Evolutionary conservation across 1,140 invertebrate genomes (phyloP).

Genomic region (Leptopilina boulardi): DNA sequence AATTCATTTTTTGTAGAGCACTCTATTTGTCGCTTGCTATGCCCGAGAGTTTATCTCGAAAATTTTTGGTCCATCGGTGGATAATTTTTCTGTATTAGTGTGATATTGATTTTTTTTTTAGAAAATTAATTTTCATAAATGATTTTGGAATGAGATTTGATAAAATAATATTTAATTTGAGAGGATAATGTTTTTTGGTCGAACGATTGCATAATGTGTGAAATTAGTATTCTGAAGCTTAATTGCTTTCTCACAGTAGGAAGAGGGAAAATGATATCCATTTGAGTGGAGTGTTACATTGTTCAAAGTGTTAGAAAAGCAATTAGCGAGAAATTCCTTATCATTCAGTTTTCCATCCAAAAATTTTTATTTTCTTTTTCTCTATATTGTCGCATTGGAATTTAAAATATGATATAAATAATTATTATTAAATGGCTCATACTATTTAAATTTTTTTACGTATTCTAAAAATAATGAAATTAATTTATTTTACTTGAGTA

Average conservation of each 20-base stretch:
- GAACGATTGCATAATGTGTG: not conserved
- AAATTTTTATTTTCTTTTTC: too few relatives aligned
- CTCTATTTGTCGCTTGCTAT: too few relatives aligned
- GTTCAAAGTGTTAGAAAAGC: conserved; percentile 42
- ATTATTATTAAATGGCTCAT: too few relatives aligned
- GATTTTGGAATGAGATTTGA: not conserved
- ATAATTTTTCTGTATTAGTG: not conserved
- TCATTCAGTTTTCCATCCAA: conserved; percentile 35
- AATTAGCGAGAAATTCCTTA: conserved; percentile 55
- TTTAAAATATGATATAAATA: too few relatives aligned
- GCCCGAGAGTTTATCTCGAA: too few relatives aligned
- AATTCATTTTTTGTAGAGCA: too few relatives aligned
- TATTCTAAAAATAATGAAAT: too few relatives aligned
- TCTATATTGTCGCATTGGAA: too few relatives aligned
- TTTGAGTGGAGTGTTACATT: not conserved
- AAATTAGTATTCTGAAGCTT: conserved; percentile 25
- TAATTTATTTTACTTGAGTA: too few relatives aligned
- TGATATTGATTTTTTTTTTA: not conserved
- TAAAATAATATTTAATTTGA: not conserved
- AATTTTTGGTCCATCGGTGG: too few relatives aligned
- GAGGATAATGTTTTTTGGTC: not conserved
- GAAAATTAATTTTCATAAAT: not conserved
- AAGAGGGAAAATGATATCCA: conserved; percentile 29
- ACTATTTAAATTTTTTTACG: too few relatives aligned
- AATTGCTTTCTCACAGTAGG: conserved; percentile 12